Percentiles rank a stretch among this genome's conserved stretches.
Evolutionary conservation across 1,140 invertebrate species (phyloP).

Genomic region (Tetramorium alpestre): DNA sequence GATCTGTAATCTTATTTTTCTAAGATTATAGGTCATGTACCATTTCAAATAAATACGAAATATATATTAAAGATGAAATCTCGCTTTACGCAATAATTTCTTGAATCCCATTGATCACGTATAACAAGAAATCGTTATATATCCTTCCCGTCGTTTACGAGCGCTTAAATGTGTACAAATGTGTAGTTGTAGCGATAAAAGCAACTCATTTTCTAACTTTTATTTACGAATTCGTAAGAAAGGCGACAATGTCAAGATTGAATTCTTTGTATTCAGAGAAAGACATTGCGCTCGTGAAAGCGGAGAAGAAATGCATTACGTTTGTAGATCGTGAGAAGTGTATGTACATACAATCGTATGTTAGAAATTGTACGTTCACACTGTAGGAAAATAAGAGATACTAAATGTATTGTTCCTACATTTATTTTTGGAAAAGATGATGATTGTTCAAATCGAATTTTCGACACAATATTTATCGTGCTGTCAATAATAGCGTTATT

Average conservation of each 20-base stretch:
- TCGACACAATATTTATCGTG: background rate
- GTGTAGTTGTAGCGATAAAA: background rate
- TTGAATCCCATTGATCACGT: background rate
- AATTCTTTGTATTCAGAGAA: background rate
- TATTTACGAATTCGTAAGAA: background rate
- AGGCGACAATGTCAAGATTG: background rate
- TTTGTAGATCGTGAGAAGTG: conserved; percentile 15
- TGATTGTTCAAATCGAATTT: conserved; percentile 4
- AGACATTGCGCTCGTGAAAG: conserved; percentile 14
- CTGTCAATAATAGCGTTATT: conserved; percentile 10
- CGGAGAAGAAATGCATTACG: background rate
- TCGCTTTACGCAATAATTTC: background rate
- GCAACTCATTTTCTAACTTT: conserved; percentile 1
- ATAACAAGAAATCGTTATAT: conserved; percentile 25
- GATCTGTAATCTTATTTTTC: background rate
- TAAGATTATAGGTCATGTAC: background rate
- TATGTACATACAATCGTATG: background rate
- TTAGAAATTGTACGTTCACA: background rate
- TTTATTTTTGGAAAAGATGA: conserved; percentile 3
- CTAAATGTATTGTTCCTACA: conserved; percentile 31
- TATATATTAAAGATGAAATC: background rate
- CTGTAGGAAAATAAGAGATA: background rate
- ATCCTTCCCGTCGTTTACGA: conserved; percentile 17
- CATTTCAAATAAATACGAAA: background rate
- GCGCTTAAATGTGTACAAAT: background rate